Percentiles rank a stretch among this genome's conserved stretches.
Conservation (phyloP, 2,888 invertebrate genomes). For the Leucophenga montana region DNA sequence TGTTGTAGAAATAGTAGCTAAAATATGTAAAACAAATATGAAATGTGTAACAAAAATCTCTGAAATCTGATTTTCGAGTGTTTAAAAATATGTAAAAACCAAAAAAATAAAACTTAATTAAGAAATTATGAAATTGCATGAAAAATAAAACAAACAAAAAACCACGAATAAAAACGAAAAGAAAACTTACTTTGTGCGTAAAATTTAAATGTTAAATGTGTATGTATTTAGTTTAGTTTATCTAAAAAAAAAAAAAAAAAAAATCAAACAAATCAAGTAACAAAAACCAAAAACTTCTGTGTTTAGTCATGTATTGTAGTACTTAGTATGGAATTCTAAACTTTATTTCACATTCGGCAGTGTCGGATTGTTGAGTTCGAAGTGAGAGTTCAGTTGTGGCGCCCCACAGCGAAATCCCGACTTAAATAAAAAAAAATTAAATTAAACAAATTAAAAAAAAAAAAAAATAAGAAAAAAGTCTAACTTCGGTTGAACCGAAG, state of each 20-base stretch:
- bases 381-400: not conserved
- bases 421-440: constrained; percentile 36
- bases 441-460: constrained; percentile 42
- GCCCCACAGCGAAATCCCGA: constrained; percentile 26
- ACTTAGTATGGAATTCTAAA: not conserved
- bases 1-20: constrained; percentile 22
- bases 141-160: constrained; percentile 26
- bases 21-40: constrained; percentile 29
- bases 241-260: constrained; percentile 11
- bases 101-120: constrained; percentile 32
- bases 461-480: too few species aligned
- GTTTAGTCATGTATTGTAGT: not conserved
- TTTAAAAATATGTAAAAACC: constrained; percentile 34
- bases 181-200: constrained; percentile 39
- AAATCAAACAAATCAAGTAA: not conserved
- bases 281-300: not conserved
- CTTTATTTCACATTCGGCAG: not conserved
- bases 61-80: constrained; percentile 57
- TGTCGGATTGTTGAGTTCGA: not conserved
- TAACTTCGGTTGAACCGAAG: too few species aligned
- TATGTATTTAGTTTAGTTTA: constrained; percentile 6
- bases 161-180: constrained; percentile 39
- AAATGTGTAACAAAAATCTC: constrained; percentile 44
- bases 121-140: constrained; percentile 20
- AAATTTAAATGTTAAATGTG: constrained; percentile 23